Evolutionary conservation across 1,140 invertebrate genomes (phyloP), one percentile per base, ranked within the genome.

Genomic region (Triops cancriformis): DNA sequence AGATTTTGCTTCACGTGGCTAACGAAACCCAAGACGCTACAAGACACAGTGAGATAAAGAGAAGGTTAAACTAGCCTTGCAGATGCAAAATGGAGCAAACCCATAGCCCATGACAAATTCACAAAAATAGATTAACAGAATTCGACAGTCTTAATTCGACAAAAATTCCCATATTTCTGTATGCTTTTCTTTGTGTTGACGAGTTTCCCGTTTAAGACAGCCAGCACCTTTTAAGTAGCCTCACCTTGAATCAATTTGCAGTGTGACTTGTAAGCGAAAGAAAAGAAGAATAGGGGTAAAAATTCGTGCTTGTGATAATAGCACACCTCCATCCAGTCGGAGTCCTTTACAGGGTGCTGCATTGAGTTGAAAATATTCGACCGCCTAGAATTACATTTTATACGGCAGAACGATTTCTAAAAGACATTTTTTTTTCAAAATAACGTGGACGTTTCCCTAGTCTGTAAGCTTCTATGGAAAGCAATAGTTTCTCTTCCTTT

Each of bases 241-340:
- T n/a, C 10, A 64, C 51, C 14, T 64, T 64, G 14, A 10, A 64
- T 64, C 23, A 64, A 23, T n/a, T 23, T 64, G 31, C 51, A 64
- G 51, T 14, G 23, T 64, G 51, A 4, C 31, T 7, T 37, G 31
- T n/a, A n/a, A n/a, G 43, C 11, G 14, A 14, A 64, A n/a, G 51
- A 23, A 64, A 64, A 18, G 23, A 64, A 18, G 11, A 12, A 6
- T n/a, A 64, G 18, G 51, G 23, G 14, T 64, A 18, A 64, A 64
- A 64, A 64, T 64, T 64, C 51, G 51, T 64, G 51, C 51, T 23
- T 64, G 51, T 64, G 51, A 64, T 64, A 64, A 64, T 64, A 23
- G 51, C 51, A 64, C 51, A n/a, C 14, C 23, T 64, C 5, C 51
- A n/a, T 64, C 23, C 14, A 6, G 14, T 64, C 51, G 51, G 7